Percentiles rank a stretch among this genome's conserved stretches.
Evolutionary conservation across 2,113 vertebrate genomes (phyloP).

Genomic region (Aleadryas rufinucha): DNA sequence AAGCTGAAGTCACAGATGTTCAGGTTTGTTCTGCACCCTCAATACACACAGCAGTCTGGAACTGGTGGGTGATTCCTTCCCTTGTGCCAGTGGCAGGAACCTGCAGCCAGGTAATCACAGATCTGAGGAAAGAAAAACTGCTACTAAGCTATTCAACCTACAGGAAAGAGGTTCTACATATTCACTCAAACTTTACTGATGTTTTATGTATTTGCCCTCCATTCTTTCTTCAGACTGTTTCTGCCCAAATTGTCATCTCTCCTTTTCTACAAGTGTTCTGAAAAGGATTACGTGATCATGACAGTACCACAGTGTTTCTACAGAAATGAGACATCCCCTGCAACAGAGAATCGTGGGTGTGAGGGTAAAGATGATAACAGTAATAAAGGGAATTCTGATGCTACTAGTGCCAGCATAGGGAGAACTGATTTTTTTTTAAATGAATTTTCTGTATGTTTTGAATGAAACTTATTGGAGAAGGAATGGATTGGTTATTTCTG

Average conservation of each 20-base stretch:
- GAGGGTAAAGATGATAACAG: background rate
- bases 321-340: background rate
- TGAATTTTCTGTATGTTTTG: background rate
- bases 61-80: background rate
- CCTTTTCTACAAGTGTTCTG: background rate
- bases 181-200: background rate
- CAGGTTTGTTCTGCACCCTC: background rate
- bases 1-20: background rate
- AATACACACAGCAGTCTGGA: rapidly evolving
- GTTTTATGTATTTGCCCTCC: background rate
- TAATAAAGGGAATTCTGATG: background rate
- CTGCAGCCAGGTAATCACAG: background rate
- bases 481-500: background rate
- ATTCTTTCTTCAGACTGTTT: background rate
- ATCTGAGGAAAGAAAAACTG: background rate
- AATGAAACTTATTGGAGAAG: background rate
- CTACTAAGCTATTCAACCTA: background rate
- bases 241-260: background rate
- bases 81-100: background rate
- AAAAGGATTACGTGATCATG: background rate
- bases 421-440: background rate
- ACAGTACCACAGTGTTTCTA: background rate
- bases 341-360: rapidly evolving
- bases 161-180: background rate
- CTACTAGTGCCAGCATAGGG: background rate